phyloP scores from a whole-genome alignment of 37 sponge, comb jelly and placozoan genomes.

The Petrosia ficiformis region DNA sequence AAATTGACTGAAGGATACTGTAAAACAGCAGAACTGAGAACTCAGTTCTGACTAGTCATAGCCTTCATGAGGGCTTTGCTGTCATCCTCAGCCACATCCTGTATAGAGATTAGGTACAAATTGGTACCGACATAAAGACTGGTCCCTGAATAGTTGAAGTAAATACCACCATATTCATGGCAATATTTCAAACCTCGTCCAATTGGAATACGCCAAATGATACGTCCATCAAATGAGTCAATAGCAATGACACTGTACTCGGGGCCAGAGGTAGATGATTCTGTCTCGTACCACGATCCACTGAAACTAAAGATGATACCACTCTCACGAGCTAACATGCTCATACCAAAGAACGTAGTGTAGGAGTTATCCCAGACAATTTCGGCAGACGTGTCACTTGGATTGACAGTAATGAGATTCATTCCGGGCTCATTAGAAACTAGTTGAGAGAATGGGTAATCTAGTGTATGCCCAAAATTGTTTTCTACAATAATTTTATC shows the following conservation, averaged over 20 bases:
- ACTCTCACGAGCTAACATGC: neutral
- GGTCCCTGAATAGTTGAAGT: neutral
- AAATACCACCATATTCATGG: neutral
- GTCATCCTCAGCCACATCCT: too few relatives aligned
- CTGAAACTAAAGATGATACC: neutral
- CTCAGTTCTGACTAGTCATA: too few relatives aligned
- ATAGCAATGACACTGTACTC: neutral
- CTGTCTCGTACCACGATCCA: neutral
- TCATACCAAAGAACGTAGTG: neutral
- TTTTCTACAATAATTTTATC: neutral
- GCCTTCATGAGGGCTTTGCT: too few relatives aligned
- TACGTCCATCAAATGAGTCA: slow-evolving; percentile 1
- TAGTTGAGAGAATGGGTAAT: neutral
- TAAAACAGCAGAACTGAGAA: too few relatives aligned
- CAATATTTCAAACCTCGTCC: neutral
- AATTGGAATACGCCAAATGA: neutral
- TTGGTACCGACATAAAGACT: too few relatives aligned
- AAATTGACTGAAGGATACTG: too few relatives aligned
- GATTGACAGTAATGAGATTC: neutral
- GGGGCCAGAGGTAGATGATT: neutral
- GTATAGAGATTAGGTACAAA: too few relatives aligned
- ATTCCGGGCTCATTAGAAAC: neutral
- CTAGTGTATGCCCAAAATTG: neutral
- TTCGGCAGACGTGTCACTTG: neutral
- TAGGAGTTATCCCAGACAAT: neutral